A percentile compares a stretch with the other conserved stretches of the same genome.
Evolutionary conservation across 23 tunicate species (phyloP).

Genomic region (Diplosoma virens): DNA sequence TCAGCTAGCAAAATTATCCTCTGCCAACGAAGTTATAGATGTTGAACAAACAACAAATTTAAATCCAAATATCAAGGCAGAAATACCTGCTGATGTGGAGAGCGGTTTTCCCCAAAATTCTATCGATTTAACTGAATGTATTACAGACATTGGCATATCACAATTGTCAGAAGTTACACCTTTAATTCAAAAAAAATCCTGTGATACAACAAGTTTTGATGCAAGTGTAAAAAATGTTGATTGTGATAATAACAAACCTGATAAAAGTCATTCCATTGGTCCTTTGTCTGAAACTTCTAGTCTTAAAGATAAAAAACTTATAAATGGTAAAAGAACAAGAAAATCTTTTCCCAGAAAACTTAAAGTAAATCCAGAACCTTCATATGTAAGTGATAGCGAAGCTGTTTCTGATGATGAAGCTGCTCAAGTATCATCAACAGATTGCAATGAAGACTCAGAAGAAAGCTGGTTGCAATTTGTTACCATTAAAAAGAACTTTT

Average conservation of each 20-base stretch:
- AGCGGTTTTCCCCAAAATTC: background rate
- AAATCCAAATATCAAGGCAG: background rate
- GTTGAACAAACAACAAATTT: background rate
- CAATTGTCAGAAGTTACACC: too few species aligned
- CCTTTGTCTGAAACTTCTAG: too few species aligned
- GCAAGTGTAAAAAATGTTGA: too few species aligned
- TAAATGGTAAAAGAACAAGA: conserved; percentile 10
- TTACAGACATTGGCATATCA: conserved; percentile 11
- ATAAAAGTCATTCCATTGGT: too few species aligned
- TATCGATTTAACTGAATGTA: conserved; percentile 13
- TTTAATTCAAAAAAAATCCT: too few species aligned
- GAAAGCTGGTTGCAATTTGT: conserved; percentile 8
- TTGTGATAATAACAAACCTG: too few species aligned
- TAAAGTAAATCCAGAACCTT: background rate
- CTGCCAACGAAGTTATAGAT: background rate
- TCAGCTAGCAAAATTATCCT: background rate
- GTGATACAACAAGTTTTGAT: too few species aligned
- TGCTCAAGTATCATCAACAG: background rate
- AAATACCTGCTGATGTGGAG: background rate
- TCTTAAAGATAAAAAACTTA: background rate
- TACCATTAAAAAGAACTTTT: background rate
- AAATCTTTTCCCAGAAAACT: conserved; percentile 6
- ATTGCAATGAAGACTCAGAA: background rate
- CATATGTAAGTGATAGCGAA: background rate
- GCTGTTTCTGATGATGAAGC: background rate